These are phyloP conservation scores for Lampris megalopsis DNA, from an alignment of 2,113 vertebrate genomes.

Conservation along the genomic window DNA sequence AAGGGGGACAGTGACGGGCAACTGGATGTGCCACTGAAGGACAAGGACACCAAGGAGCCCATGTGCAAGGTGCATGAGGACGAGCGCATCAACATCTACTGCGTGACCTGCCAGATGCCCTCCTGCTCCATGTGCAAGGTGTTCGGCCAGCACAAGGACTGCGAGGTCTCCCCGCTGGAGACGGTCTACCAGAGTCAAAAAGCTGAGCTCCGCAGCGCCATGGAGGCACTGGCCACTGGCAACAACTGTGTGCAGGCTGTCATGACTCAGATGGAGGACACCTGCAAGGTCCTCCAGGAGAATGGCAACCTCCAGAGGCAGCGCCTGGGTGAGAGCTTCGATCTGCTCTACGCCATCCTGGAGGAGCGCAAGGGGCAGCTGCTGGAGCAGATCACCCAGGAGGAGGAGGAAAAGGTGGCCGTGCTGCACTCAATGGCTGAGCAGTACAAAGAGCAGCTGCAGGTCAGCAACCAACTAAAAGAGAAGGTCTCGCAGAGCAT, in stretches of 20 bases:
- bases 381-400: constrained; percentile 80
- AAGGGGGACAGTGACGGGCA: not conserved
- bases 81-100: constrained; percentile 94
- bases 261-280: constrained; percentile 66
- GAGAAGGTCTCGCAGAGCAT: constrained; percentile 85
- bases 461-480: constrained; percentile 83
- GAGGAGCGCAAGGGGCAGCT: constrained; percentile 88
- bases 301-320: constrained; percentile 85
- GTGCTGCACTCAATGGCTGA: constrained; percentile 78
- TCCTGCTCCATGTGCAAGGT: constrained; percentile 96
- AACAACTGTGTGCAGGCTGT: constrained; percentile 63
- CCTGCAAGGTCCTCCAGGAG: constrained; percentile 77
- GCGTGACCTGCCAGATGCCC: constrained; percentile 89
- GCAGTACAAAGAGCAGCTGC: constrained; percentile 85
- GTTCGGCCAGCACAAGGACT: constrained; percentile 90
- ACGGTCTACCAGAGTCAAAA: constrained; percentile 88
- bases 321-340: constrained; percentile 84
- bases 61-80: constrained; percentile 91
- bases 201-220: constrained; percentile 70
- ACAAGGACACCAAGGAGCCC: constrained; percentile 80
- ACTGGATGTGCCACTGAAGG: constrained; percentile 78
- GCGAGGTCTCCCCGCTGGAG: constrained; percentile 88
- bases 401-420: constrained; percentile 83
- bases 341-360: constrained; percentile 82
- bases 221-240: constrained; percentile 68